These are phyloP conservation scores for Pachypanchax playfairii DNA, from an alignment of 2,113 vertebrate species.

Conservation along the genomic window DNA sequence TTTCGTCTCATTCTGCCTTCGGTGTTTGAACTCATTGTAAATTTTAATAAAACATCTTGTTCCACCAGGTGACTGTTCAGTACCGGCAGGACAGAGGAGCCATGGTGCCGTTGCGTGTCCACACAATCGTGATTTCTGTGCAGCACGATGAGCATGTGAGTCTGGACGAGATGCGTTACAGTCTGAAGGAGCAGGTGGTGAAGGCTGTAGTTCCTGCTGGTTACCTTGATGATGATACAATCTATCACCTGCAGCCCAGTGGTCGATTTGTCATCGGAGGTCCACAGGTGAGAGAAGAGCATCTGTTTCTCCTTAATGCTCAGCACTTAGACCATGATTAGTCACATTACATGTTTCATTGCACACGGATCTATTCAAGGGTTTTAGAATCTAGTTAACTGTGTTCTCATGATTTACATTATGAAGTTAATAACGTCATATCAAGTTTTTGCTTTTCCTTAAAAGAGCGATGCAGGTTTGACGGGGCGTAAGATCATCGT, in stretches of 20 bases:
- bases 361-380: not conserved
- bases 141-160: constrained; percentile 90
- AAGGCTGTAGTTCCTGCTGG: constrained; percentile 86
- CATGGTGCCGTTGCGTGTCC: constrained; percentile 90
- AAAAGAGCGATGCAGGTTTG: constrained; percentile 91
- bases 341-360: not conserved
- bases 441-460: not conserved
- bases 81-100: constrained; percentile 93
- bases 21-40: too few species aligned
- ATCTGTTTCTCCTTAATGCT: not conserved
- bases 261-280: constrained; percentile 97
- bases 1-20: too few species aligned
- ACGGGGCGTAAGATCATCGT: constrained; percentile 97
- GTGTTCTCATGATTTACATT: too few species aligned
- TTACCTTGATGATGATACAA: constrained; percentile 89
- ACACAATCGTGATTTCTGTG: constrained; percentile 94
- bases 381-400: not conserved
- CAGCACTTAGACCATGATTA: not conserved
- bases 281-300: constrained; percentile 83
- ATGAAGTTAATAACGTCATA: too few species aligned
- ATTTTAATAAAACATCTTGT: too few species aligned
- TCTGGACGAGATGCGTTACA: constrained; percentile 89
- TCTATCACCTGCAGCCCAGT: constrained; percentile 97
- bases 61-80: constrained; percentile 88
- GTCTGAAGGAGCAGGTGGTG: constrained; percentile 91